Percentiles rank a stretch among this genome's conserved stretches.
phyloP scores from a whole-genome alignment of 2,888 invertebrate genomes.

The Rhamnusium bicolor region DNA sequence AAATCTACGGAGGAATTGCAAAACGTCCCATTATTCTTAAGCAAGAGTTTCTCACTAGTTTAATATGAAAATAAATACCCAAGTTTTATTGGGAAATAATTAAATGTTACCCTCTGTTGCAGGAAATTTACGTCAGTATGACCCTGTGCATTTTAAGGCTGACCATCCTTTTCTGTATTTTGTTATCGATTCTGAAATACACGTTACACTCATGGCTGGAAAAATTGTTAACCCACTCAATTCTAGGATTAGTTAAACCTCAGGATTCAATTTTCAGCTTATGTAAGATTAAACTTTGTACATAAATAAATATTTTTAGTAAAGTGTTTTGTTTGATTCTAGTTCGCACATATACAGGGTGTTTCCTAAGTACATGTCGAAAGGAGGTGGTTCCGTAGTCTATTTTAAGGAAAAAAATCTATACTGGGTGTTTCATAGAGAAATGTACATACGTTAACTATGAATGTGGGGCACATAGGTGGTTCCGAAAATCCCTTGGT shows the following conservation, averaged over 20 bases:
- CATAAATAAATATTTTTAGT: constrained; percentile 34
- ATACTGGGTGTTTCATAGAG: too few species aligned
- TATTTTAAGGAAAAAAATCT: too few species aligned
- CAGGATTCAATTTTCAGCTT: neutral
- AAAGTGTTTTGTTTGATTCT: neutral
- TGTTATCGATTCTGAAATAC: constrained; percentile 86
- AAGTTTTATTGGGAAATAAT: constrained; percentile 23
- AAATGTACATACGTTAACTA: too few species aligned
- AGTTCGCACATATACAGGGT: too few species aligned
- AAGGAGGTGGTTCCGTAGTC: too few species aligned
- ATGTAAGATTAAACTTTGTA: constrained; percentile 15
- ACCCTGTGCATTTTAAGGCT: constrained; percentile 81
- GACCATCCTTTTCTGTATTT: constrained; percentile 90
- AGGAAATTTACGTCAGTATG: constrained; percentile 70
- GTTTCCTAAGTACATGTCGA: too few species aligned
- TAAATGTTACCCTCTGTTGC: constrained; percentile 53
- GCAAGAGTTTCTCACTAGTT: constrained; percentile 38
- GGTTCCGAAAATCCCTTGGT: too few species aligned
- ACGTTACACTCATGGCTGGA: constrained; percentile 86
- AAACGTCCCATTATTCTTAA: constrained; percentile 42
- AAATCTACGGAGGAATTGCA: too few species aligned
- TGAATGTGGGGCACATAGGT: too few species aligned
- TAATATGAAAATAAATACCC: constrained; percentile 39
- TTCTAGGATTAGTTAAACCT: constrained; percentile 80
- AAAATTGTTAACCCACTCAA: constrained; percentile 88